These are phyloP conservation scores for Rousettus madagascariensis DNA, from an alignment of 2,797 vertebrate species.

Conservation along the genomic window DNA sequence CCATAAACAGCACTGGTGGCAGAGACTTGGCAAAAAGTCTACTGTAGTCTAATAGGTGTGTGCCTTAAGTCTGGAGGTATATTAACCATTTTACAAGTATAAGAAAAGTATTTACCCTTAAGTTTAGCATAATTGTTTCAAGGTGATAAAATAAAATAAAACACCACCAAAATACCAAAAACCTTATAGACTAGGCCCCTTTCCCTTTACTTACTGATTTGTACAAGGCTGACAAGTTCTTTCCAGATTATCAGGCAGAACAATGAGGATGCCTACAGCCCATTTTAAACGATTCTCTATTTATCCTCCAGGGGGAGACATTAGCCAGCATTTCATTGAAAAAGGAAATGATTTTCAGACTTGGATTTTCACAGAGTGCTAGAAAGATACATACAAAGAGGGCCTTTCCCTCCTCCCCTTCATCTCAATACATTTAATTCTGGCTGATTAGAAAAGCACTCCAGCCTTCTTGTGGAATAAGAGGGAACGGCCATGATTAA, in stretches of 20 bases:
- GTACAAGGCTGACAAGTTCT: background rate
- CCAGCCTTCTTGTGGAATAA: background rate
- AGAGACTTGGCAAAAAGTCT: background rate
- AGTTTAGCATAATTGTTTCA: background rate
- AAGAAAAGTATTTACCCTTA: background rate
- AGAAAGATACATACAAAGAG: background rate
- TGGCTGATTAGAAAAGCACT: background rate
- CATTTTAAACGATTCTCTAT: background rate
- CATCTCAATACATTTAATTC: background rate
- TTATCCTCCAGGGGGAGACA: conserved; percentile 53
- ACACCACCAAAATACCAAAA: background rate
- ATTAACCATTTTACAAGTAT: background rate
- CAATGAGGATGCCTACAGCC: background rate
- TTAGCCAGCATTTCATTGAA: background rate
- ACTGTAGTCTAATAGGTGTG: background rate
- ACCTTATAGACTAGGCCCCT: background rate
- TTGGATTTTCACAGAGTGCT: background rate
- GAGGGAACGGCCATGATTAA: background rate
- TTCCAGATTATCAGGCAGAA: background rate
- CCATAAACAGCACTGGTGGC: background rate
- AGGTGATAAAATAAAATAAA: background rate
- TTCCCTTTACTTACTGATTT: background rate
- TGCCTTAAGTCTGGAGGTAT: background rate
- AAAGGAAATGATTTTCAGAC: background rate
- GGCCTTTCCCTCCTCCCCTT: background rate